phyloP scores from a whole-genome alignment of 2,888 invertebrate species.

The Orchesellides sinensis region DNA sequence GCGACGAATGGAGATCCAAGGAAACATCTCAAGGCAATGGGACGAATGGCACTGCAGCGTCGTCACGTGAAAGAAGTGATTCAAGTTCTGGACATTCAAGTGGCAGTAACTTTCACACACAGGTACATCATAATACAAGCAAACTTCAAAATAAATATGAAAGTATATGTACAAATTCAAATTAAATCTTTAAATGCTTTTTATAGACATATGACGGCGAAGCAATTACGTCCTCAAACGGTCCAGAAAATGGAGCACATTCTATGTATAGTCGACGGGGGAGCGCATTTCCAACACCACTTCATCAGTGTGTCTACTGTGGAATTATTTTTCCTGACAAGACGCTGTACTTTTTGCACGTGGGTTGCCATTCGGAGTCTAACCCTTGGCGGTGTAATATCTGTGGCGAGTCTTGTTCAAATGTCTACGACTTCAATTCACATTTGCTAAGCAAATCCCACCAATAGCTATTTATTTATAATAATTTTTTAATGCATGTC shows the following conservation, averaged over 20 bases:
- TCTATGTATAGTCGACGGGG: constrained; percentile 72
- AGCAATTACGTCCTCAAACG: constrained; percentile 73
- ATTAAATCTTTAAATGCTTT: not conserved
- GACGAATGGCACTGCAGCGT: constrained; percentile 35
- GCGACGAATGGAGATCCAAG: constrained; percentile 90
- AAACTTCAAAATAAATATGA: not conserved
- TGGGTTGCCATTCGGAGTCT: constrained; percentile 97
- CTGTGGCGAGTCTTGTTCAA: constrained; percentile 95
- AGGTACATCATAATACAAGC: constrained; percentile 40
- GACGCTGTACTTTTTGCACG: constrained; percentile 97
- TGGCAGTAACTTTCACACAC: constrained; percentile 62
- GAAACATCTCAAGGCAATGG: constrained; percentile 78
- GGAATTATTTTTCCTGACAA: constrained; percentile 97
- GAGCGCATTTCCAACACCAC: constrained; percentile 57
- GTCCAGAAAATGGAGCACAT: constrained; percentile 68
- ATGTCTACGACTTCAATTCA: constrained; percentile 98
- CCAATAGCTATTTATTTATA: constrained; percentile 78
- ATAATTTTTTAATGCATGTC: not conserved
- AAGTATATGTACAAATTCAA: not conserved
- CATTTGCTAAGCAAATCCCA: constrained; percentile 96
- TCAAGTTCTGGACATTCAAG: constrained; percentile 67
- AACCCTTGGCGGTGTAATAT: constrained; percentile 99
- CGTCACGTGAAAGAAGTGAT: constrained; percentile 67
- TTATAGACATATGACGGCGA: constrained; percentile 77
- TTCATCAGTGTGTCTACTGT: constrained; percentile 89